Evolutionary conservation across 2,113 vertebrate species (phyloP).

Genomic region (Eulacestoma nigropectus): DNA sequence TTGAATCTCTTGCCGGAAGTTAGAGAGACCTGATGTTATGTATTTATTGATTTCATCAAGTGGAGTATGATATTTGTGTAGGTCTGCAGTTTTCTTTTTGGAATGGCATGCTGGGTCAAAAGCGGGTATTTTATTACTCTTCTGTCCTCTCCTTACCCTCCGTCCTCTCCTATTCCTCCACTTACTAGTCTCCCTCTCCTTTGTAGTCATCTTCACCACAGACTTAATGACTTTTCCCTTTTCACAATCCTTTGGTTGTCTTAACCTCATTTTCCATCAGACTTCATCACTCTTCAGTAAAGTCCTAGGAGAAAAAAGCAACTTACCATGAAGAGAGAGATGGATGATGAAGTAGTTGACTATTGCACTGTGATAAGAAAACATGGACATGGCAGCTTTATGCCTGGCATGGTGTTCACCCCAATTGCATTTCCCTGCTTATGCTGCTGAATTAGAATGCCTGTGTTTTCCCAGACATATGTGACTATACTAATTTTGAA

Average conservation of each 20-base stretch:
- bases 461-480: background rate
- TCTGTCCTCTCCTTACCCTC: background rate
- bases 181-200: background rate
- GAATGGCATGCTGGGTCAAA: background rate
- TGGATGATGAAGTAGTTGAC: background rate
- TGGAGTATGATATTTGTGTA: background rate
- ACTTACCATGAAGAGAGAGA: background rate
- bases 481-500: background rate
- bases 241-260: background rate
- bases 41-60: background rate
- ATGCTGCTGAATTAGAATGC: background rate
- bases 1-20: background rate
- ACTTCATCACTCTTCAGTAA: background rate
- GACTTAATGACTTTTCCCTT: background rate
- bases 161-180: background rate
- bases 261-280: background rate
- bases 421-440: background rate
- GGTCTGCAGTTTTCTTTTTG: background rate
- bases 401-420: background rate
- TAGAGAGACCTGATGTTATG: background rate
- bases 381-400: background rate
- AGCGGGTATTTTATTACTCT: background rate
- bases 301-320: background rate
- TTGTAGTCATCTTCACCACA: background rate
- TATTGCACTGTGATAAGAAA: background rate